Conservation (phyloP, 2,113 vertebrate species). For the Micronycteris hirsuta region DNA sequence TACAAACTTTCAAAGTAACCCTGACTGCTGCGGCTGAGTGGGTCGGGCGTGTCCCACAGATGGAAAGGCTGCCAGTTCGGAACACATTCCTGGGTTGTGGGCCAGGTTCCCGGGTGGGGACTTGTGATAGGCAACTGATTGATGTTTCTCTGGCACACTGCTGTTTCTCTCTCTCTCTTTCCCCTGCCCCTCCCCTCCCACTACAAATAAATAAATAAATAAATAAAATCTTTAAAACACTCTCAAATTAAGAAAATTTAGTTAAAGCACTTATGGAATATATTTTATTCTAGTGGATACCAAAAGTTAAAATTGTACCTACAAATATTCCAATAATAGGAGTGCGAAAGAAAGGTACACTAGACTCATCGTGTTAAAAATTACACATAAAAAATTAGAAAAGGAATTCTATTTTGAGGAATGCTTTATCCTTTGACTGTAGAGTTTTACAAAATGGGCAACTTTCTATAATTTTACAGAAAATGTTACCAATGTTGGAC, state of each 20-base stretch:
- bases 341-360: background rate
- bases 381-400: background rate
- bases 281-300: background rate
- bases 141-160: too few relatives aligned
- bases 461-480: slow-evolving; percentile 11
- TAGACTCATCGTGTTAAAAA: background rate
- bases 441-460: background rate
- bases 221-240: background rate
- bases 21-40: too few relatives aligned
- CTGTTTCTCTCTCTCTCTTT: too few relatives aligned
- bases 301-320: background rate
- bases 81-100: too few relatives aligned
- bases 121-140: too few relatives aligned
- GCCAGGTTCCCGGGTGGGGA: too few relatives aligned
- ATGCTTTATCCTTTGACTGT: background rate
- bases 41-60: too few relatives aligned
- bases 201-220: too few relatives aligned
- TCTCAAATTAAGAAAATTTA: background rate
- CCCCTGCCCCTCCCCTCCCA: too few relatives aligned
- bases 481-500: background rate
- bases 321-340: background rate
- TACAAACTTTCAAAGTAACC: background rate
- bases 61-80: too few relatives aligned
- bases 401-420: background rate
- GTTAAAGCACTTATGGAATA: background rate